A percentile compares a stretch with the other conserved stretches of the same genome.
These are phyloP conservation scores for Clamator glandarius DNA, from an alignment of 2,797 vertebrate species.

Conservation along the genomic window DNA sequence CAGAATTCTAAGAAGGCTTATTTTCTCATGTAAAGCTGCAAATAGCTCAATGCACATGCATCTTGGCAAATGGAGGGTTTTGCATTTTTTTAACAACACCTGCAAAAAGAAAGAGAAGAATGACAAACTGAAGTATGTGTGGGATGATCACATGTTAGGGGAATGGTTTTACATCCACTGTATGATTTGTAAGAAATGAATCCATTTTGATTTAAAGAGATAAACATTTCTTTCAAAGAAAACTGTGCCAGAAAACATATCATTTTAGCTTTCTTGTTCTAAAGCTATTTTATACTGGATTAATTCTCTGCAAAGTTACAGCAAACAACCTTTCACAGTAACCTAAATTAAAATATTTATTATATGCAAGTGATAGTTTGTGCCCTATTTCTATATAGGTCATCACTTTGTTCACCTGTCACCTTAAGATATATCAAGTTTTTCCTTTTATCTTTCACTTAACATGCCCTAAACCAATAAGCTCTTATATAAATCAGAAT, in stretches of 20 bases:
- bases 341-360: constrained; percentile 24
- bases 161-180: constrained; percentile 16
- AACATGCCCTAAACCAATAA: constrained; percentile 1
- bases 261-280: not conserved
- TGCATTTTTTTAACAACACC: constrained; percentile 51
- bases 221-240: not conserved
- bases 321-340: not conserved
- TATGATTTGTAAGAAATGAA: constrained; percentile 6
- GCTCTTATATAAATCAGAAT: not conserved
- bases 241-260: not conserved
- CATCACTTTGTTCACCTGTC: constrained; percentile 28
- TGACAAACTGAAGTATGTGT: constrained; percentile 41
- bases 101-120: constrained; percentile 55
- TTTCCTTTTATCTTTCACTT: constrained; percentile 40
- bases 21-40: constrained; percentile 46
- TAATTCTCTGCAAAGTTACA: not conserved
- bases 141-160: constrained; percentile 31
- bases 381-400: constrained; percentile 26
- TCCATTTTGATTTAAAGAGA: constrained; percentile 37
- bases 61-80: constrained; percentile 8
- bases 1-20: constrained; percentile 22
- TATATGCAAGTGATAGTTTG: not conserved
- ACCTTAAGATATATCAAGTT: constrained; percentile 5
- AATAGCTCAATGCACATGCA: constrained; percentile 31
- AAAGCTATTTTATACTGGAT: not conserved